phyloP scores from a whole-genome alignment of 1,140 invertebrate species.

The Gonatopus flavifemur region DNA sequence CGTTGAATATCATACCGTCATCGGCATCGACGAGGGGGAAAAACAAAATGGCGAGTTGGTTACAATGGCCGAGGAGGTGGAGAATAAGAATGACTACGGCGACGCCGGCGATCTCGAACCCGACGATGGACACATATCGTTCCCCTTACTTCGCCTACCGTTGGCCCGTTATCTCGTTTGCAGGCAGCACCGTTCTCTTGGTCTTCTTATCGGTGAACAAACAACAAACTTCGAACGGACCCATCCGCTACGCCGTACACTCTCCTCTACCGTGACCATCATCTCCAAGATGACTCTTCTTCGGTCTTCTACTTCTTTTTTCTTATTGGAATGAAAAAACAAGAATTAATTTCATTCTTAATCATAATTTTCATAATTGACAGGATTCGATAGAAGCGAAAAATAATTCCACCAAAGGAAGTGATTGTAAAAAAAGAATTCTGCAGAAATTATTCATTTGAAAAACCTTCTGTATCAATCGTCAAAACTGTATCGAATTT shows the following conservation, averaged over 20 bases:
- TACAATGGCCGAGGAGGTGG: conserved; percentile 17
- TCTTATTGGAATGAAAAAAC: not conserved
- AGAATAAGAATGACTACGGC: not conserved
- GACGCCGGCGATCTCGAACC: conserved; percentile 3
- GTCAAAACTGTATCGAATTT: no score
- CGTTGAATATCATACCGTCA: conserved; percentile 1
- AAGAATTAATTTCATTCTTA: no score
- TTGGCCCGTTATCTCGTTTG: conserved; percentile 11
- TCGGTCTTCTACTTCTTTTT: not conserved
- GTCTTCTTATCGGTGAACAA: conserved; percentile 25
- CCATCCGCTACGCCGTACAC: conserved; percentile 20
- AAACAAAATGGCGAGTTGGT: conserved; percentile 17
- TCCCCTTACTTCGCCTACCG: not conserved
- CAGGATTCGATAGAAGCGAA: no score
- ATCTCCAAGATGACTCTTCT: conserved; percentile 12
- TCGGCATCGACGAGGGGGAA: conserved; percentile 7
- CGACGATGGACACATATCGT: conserved; percentile 14
- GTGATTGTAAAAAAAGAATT: no score
- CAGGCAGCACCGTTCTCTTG: not conserved
- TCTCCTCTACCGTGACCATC: conserved; percentile 7
- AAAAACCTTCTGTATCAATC: no score
- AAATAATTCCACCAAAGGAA: no score
- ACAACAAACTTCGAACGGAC: conserved; percentile 34
- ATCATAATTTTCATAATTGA: no score
- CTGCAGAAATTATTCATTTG: no score